Evolutionary conservation across 2,797 vertebrate genomes (phyloP).

Genomic region (Morelia viridis): DNA sequence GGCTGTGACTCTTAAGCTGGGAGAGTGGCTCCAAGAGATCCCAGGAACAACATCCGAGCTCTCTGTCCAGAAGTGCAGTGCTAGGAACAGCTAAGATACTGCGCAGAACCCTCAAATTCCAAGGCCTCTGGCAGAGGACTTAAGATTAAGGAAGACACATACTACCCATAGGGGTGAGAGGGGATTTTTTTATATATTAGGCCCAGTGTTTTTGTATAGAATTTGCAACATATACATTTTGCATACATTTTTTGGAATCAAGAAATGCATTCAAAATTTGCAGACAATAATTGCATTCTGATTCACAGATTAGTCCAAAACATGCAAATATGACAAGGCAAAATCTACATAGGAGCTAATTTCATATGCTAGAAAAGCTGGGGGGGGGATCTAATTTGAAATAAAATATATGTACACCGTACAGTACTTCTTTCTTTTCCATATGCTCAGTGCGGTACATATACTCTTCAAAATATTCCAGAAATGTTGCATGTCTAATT

Average conservation of each 20-base stretch:
- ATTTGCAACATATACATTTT: background rate
- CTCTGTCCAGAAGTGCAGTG: too few relatives aligned
- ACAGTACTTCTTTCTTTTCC: background rate
- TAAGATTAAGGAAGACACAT: too few relatives aligned
- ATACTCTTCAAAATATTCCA: background rate
- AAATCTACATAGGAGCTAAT: background rate
- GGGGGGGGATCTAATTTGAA: background rate
- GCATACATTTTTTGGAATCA: background rate
- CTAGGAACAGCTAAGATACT: too few relatives aligned
- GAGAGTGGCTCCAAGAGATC: too few relatives aligned
- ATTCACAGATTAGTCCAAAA: background rate
- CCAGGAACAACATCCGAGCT: too few relatives aligned
- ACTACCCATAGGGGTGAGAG: too few relatives aligned
- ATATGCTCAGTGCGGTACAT: background rate
- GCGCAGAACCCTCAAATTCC: too few relatives aligned
- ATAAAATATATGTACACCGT: background rate
- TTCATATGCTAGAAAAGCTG: background rate
- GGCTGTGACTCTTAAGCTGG: too few relatives aligned
- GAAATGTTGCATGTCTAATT: background rate
- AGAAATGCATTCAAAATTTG: background rate
- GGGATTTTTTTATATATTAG: background rate
- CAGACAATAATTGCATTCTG: background rate
- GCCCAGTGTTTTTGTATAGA: background rate
- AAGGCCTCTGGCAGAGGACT: too few relatives aligned
- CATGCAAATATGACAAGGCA: background rate